Conservation (phyloP, 2,113 vertebrate genomes). For the Python bivittatus region DNA sequence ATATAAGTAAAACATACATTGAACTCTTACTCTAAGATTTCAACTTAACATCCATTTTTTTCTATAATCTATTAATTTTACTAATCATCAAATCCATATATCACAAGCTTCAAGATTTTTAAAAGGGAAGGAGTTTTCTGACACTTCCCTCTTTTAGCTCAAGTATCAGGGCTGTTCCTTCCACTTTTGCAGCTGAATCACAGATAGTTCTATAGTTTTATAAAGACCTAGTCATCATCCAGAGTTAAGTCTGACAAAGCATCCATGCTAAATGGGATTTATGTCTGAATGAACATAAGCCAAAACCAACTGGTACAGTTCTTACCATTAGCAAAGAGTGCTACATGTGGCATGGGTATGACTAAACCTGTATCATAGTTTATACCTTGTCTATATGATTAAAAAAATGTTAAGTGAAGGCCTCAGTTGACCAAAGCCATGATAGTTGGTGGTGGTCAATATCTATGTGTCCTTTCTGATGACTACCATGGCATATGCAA, state of each 20-base stretch:
- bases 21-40: too few relatives aligned
- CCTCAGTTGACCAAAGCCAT: not conserved
- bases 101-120: not conserved
- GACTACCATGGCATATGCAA: not conserved
- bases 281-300: not conserved
- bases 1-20: too few relatives aligned
- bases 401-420: not conserved
- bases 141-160: not conserved
- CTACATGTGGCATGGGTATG: not conserved
- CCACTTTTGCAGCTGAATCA: constrained; percentile 7
- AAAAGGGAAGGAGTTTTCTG: constrained; percentile 9
- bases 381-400: not conserved
- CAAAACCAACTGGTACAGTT: not conserved
- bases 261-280: not conserved
- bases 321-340: not conserved
- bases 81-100: too few relatives aligned
- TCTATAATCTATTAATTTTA: too few relatives aligned
- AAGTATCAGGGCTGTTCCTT: not conserved
- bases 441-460: not conserved
- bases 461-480: not conserved
- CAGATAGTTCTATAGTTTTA: not conserved
- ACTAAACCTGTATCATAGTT: not conserved
- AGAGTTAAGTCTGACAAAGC: not conserved
- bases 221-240: not conserved
- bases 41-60: too few relatives aligned